These are phyloP conservation scores for Orthosia gracilis DNA, from an alignment of 2,888 invertebrate species.

Conservation along the genomic window DNA sequence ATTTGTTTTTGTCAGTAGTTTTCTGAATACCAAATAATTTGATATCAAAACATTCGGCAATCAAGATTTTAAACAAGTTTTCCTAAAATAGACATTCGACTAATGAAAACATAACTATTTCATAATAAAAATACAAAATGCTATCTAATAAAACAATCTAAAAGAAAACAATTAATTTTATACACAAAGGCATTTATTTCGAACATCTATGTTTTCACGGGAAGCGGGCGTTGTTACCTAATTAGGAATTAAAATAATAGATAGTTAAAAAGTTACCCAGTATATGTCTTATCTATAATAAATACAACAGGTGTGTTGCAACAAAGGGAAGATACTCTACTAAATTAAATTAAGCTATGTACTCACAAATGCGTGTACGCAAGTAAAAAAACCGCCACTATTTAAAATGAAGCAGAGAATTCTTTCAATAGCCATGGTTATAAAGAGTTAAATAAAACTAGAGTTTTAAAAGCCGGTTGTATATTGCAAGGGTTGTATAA, in stretches of 20 bases:
- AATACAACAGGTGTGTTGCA: conserved; percentile 64
- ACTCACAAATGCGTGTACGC: conserved; percentile 50
- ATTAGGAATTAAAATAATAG: conserved; percentile 68
- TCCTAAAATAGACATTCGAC: background rate
- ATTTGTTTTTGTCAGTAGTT: conserved; percentile 1
- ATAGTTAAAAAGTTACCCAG: conserved; percentile 63
- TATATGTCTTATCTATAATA: conserved; percentile 68
- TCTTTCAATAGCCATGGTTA: conserved; percentile 43
- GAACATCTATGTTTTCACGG: conserved; percentile 39
- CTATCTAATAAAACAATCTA: conserved; percentile 28
- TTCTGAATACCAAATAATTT: background rate
- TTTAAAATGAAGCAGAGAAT: conserved; percentile 51
- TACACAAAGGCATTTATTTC: conserved; percentile 40
- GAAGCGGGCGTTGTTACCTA: conserved; percentile 60
- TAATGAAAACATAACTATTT: conserved; percentile 26
- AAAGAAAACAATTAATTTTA: conserved; percentile 19
- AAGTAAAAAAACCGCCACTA: conserved; percentile 37
- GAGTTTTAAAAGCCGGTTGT: conserved; percentile 49
- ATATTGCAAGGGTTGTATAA: conserved; percentile 35
- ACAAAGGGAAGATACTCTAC: conserved; percentile 65
- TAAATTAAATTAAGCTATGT: conserved; percentile 67
- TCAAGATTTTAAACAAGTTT: conserved; percentile 14
- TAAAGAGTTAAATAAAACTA: conserved; percentile 50
- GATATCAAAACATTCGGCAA: background rate
- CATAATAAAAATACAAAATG: conserved; percentile 29